Evolutionary conservation across 2,888 invertebrate species (phyloP).

Genomic region (Brachynemurus nebulosus): DNA sequence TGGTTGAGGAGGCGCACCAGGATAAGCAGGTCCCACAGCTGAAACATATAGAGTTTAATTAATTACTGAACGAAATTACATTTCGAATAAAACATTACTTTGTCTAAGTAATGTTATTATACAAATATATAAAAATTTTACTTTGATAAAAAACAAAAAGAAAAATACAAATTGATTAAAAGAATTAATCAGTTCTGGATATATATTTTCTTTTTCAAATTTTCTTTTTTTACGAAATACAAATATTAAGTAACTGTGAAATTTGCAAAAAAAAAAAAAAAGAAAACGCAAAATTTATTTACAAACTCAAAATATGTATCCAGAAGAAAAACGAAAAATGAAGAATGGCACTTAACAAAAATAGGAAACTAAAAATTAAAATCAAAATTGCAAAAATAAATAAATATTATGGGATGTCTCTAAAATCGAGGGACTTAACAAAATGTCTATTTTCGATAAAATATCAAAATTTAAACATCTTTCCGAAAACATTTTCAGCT

Average conservation of each 20-base stretch:
- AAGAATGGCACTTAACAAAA: conserved; percentile 7
- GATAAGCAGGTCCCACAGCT: conserved; percentile 38
- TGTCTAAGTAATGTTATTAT: too few species aligned
- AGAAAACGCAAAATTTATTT: background rate
- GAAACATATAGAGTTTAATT: conserved; percentile 19
- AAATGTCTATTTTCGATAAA: too few species aligned
- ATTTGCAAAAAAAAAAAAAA: background rate
- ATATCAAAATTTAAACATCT: too few species aligned
- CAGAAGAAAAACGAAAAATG: conserved; percentile 5
- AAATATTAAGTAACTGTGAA: background rate
- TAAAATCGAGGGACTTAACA: too few species aligned
- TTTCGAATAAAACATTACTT: background rate
- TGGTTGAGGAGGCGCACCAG: conserved; percentile 40
- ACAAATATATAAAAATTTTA: background rate
- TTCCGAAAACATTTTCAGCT: too few species aligned
- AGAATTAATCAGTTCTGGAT: background rate
- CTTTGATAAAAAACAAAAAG: too few species aligned
- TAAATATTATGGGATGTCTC: too few species aligned
- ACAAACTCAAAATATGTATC: conserved; percentile 1
- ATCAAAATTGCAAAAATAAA: conserved; percentile 5
- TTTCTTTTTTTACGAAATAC: background rate
- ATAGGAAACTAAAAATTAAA: background rate
- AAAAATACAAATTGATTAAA: conserved; percentile 2
- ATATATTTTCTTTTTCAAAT: background rate
- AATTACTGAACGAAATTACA: background rate